These are phyloP conservation scores for Phylloscopus trochilus DNA, from an alignment of 2,113 vertebrate genomes.

Conservation along the genomic window DNA sequence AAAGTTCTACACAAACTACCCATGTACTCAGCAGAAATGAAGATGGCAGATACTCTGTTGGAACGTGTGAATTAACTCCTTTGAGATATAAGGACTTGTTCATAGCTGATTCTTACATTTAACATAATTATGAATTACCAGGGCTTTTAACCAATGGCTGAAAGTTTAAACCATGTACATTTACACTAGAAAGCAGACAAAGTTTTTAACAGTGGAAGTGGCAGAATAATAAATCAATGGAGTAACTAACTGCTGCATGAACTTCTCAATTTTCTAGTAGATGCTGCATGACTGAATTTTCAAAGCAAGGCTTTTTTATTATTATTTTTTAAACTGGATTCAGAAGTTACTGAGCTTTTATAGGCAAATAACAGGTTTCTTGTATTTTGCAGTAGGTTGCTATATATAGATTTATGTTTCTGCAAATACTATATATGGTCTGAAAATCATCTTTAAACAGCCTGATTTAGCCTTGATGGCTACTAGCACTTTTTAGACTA, in stretches of 20 bases:
- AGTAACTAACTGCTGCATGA: neutral
- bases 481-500: neutral
- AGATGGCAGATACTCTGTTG: neutral
- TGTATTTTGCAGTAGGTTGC: neutral
- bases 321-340: neutral
- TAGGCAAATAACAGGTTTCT: neutral
- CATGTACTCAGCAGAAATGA: neutral
- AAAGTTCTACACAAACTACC: neutral
- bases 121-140: neutral
- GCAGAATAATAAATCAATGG: neutral
- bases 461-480: neutral
- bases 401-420: neutral
- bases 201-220: neutral
- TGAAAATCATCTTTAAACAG: neutral
- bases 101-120: neutral
- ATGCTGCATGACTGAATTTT: neutral
- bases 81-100: neutral
- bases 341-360: neutral
- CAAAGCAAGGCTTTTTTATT: neutral
- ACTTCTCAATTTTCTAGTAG: neutral
- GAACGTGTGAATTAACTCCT: neutral
- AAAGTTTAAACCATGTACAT: neutral
- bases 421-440: neutral
- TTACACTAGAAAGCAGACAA: neutral
- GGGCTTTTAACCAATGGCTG: neutral